A percentile compares a stretch with the other conserved stretches of the same genome.
phyloP scores from a whole-genome alignment of 1,140 invertebrate genomes.

The Drosophila kikkawai region DNA sequence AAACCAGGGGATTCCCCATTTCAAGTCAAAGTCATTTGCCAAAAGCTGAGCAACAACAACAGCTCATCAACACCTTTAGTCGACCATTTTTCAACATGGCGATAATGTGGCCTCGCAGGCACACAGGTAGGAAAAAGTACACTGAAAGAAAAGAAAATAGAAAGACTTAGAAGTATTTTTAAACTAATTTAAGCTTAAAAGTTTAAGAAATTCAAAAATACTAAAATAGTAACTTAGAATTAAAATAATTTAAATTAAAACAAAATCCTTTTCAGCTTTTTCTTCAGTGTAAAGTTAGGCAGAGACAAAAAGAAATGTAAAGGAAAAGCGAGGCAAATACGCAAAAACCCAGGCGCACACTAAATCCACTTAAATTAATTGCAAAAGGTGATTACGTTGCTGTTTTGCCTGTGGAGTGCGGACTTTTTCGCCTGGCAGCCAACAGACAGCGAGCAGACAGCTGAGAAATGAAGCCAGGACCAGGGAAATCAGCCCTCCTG shows the following conservation, averaged over 20 bases:
- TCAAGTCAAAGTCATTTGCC: constrained; percentile 73
- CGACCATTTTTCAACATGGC: constrained; percentile 71
- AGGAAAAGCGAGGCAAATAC: constrained; percentile 58
- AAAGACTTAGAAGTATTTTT: not conserved
- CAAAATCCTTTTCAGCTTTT: not conserved
- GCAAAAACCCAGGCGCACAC: constrained; percentile 76
- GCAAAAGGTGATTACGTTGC: constrained; percentile 85
- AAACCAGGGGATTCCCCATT: constrained; percentile 31
- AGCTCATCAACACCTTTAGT: constrained; percentile 82
- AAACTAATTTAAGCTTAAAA: not conserved
- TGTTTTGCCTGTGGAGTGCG: constrained; percentile 70
- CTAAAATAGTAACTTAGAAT: too few relatives aligned
- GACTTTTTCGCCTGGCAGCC: constrained; percentile 60
- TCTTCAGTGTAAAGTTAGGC: not conserved
- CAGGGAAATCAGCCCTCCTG: not conserved
- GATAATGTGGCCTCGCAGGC: constrained; percentile 51
- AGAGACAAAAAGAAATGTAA: not conserved
- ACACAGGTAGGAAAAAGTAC: constrained; percentile 11
- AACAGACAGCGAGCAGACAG: constrained; percentile 74
- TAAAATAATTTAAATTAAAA: too few relatives aligned
- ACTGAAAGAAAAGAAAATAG: not conserved
- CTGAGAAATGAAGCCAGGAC: constrained; percentile 72
- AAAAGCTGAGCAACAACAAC: constrained; percentile 60
- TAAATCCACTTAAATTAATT: constrained; percentile 85
- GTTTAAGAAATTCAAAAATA: not conserved